Conservation (phyloP, 1,140 invertebrate genomes). For the Megathymus violae region DNA sequence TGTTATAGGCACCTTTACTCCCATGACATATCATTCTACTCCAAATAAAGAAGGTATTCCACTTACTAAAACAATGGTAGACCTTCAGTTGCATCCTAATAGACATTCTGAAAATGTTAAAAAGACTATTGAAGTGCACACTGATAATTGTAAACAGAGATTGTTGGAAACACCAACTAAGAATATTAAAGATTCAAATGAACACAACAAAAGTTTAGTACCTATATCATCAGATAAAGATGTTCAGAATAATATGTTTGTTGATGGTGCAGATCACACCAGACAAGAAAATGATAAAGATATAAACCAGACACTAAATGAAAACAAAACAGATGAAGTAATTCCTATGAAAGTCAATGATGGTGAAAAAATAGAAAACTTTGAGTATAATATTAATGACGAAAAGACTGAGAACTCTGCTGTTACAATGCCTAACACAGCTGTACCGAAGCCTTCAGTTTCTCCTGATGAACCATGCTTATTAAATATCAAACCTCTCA, state of each 20-base stretch:
- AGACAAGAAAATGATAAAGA: conserved; percentile 7
- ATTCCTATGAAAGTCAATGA: neutral
- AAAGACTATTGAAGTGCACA: conserved; percentile 77
- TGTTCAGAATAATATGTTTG: neutral
- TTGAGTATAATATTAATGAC: conserved; percentile 12
- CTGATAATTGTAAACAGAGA: conserved; percentile 65
- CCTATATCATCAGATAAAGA: conserved; percentile 2
- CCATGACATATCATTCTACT: conserved; percentile 75
- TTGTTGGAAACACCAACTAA: conserved; percentile 45
- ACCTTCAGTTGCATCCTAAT: conserved; percentile 70
- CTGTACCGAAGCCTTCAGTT: neutral
- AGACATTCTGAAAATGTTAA: conserved; percentile 75
- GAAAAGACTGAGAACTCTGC: conserved; percentile 16
- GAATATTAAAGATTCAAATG: conserved; percentile 40
- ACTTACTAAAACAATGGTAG: conserved; percentile 76
- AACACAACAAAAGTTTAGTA: conserved; percentile 38
- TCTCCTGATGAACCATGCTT: neutral
- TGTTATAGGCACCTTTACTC: conserved; percentile 66
- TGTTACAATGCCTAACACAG: neutral
- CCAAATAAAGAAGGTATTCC: conserved; percentile 77
- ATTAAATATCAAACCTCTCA: neutral
- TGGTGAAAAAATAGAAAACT: neutral
- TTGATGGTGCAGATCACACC: neutral
- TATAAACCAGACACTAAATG: neutral
- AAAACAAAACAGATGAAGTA: conserved; percentile 8